Percentiles rank a stretch among this genome's conserved stretches.
Evolutionary conservation across 2,888 invertebrate genomes (phyloP).

Genomic region (Tenthredo mesomela): DNA sequence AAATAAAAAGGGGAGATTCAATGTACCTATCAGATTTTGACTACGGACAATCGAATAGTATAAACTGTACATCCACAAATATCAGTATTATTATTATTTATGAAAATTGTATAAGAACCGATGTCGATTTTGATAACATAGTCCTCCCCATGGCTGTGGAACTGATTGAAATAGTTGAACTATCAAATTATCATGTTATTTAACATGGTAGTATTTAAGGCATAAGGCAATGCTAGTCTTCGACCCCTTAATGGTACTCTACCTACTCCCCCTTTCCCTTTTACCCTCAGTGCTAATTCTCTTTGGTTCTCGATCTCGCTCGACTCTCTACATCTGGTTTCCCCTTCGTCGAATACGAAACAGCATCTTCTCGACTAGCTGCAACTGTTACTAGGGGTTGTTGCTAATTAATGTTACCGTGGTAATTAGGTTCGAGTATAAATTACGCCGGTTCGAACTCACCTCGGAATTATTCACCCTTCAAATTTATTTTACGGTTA

Average conservation of each 20-base stretch:
- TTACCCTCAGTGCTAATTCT: not conserved
- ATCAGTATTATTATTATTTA: not conserved
- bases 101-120: not conserved
- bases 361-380: constrained; percentile 36
- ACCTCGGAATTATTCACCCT: not conserved
- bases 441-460: not conserved
- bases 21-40: constrained; percentile 4
- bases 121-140: not conserved
- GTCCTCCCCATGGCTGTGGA: not conserved
- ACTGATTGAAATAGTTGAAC: not conserved
- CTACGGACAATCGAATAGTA: not conserved
- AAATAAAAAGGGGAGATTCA: constrained; percentile 5
- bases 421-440: constrained; percentile 13
- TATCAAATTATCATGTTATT: constrained; percentile 7
- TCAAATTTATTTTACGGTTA: not conserved
- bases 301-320: not conserved
- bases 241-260: not conserved
- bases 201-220: not conserved
- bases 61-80: not conserved
- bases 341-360: constrained; percentile 6
- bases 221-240: not conserved
- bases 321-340: constrained; percentile 9
- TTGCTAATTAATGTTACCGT: constrained; percentile 27
- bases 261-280: not conserved
- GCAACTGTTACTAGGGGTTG: constrained; percentile 28